Evolutionary conservation across 2,888 invertebrate genomes (phyloP), one percentile per base, ranked within the genome.

Genomic region (Eupithecia exiguata): DNA sequence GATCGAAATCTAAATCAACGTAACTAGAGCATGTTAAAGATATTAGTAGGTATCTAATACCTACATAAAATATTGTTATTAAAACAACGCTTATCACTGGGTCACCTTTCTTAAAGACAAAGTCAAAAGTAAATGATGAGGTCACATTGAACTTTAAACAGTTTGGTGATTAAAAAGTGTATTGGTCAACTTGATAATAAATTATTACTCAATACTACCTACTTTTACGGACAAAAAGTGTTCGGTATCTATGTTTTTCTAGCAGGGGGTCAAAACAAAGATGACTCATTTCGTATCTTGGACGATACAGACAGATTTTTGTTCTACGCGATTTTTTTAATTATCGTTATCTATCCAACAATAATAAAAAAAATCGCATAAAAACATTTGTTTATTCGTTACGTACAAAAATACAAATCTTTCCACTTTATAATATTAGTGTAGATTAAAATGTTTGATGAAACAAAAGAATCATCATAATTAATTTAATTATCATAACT

Each of bases 61-160:
- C 58, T 58, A 58, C 58, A 25, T 25, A 25, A 21, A 46, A 46
- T 46, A 46, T 46, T 12, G 25, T 58, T 58, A 25, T 25, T 58
- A 58, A 58, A 58, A 58, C 21, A 58, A 12, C 12, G 21, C 58
- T 62, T 62, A 62, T 62, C 62, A 30, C 35, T 12, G 30, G 61
- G 62, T 62, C 62, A 62, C 62, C 62, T 62, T 62, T 62, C 62
- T 18, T 35, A 35, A 30, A 18, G 18, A 35, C 35, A 35, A 62
- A 61, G 61, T 61, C 58, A 53, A 53, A 21, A 21, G 25, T 61
- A 61, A 12, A 61, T 16, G 58, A 25, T 58, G 12, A 30, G 9
- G 62, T 30, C 62, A 62, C 35, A 12, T 62, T 62, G 35, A 35
- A 35, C 18, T 18, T 62, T 35, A 35, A 58, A 58, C 21, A 30